Evolutionary conservation across 2,113 vertebrate genomes (phyloP), one percentile per base, ranked within the genome.

Genomic region (Struthidea cinerea): DNA sequence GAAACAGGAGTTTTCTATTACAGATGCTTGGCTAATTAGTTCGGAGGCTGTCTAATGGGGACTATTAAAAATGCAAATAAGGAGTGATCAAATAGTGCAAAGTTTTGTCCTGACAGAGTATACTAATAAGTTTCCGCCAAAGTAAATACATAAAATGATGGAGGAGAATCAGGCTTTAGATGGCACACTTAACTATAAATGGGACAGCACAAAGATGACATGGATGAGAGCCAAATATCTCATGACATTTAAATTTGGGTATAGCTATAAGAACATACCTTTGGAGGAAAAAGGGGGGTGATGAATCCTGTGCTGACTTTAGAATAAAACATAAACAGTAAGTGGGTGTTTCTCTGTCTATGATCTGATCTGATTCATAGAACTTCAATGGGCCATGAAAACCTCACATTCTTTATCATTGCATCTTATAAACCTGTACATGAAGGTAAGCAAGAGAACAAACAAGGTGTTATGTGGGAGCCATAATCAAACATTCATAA

Each of bases 41-140:
- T 98, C 27, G 81, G 95, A 98, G 97, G 92, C 95, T 98, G 97
- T 97, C 97, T 98, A 98, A 98, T 97, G 97, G 97, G 84, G 85
- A 76, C 97, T 97, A 98, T 97, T 98, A 98, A 98, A 98, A 98
- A 98, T 98, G 98, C 96, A 98, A 98, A 98, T 98, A 95, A 98
- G 96, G 80, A 98, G 92, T 97, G 97, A 98, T 98, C 97, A 98
- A 98, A 98, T 93, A 97, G 90, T 92, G 94, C 90, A 96, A 98
- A 98, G 84, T 97, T 98, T 98, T 97, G 96, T 97, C 97, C 96
- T 98, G 97, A 98, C 94, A 98, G 92, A 94, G 68, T 97, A 92
- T 95, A 96, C 89, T 98, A 97, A 97, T 95, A 95, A 63, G 78
- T 96, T 94, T 67, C 44, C 75, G 55, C 42, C 93, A 96, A 96